phyloP scores from a whole-genome alignment of 2,888 invertebrate genomes.

The Rapana venosa region DNA sequence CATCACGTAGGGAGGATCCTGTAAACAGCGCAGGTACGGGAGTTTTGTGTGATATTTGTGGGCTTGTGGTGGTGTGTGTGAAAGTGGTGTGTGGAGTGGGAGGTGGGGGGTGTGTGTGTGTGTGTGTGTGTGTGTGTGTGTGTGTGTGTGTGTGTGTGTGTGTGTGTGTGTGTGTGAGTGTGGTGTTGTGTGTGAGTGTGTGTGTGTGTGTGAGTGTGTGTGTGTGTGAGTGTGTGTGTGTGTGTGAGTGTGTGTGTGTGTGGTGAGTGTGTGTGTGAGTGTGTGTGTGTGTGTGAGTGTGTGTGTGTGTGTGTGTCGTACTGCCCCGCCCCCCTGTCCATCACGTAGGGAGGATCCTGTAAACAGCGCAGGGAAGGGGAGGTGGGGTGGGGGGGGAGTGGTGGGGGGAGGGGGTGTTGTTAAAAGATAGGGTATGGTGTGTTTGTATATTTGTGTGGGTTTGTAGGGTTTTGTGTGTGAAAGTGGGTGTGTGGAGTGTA shows the following conservation, averaged over 20 bases:
- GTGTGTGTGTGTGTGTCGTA: too few relatives aligned
- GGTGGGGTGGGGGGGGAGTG: too few relatives aligned
- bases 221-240: background rate
- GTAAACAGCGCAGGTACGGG: background rate
- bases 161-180: too few relatives aligned
- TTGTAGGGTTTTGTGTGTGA: background rate
- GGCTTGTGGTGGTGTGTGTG: background rate
- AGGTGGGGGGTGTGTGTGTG: background rate
- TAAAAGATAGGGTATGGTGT: too few relatives aligned
- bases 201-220: too few relatives aligned
- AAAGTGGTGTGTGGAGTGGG: background rate
- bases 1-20: slow-evolving; percentile 52
- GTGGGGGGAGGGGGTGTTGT: too few relatives aligned
- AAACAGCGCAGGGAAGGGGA: background rate
- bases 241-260: background rate
- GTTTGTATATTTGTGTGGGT: too few relatives aligned
- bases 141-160: background rate
- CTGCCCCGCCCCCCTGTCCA: slow-evolving; percentile 1
- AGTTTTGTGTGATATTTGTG: background rate
- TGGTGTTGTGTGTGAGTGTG: background rate
- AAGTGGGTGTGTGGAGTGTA: background rate
- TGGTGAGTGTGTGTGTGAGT: too few relatives aligned
- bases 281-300: too few relatives aligned
- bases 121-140: background rate
- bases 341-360: slow-evolving; percentile 52